Conservation (phyloP, 1,140 invertebrate genomes). For the Aphidius ervi region DNA sequence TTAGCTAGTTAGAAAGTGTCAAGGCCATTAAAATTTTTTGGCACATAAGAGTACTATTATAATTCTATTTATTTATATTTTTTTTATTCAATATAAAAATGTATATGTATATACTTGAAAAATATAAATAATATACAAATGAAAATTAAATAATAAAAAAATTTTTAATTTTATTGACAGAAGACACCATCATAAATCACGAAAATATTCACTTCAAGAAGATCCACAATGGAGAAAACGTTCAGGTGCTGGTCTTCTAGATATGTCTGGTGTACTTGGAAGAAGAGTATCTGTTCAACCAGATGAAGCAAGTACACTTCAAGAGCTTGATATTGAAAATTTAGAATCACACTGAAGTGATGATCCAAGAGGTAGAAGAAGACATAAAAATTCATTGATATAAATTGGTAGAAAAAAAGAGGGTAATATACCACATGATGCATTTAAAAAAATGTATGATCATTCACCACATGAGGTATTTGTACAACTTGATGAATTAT, state of each 20-base stretch:
- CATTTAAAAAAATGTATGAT: slow-evolving; percentile 75
- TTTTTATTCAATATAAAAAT: too few species aligned
- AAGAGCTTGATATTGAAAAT: slow-evolving; percentile 74
- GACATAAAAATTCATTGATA: slow-evolving; percentile 66
- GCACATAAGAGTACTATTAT: too few species aligned
- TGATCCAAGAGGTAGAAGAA: slow-evolving; percentile 72
- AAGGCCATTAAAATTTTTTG: too few species aligned
- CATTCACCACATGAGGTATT: slow-evolving; percentile 87
- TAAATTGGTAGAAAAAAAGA: slow-evolving; percentile 65
- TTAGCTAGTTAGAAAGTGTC: too few species aligned
- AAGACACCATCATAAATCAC: slow-evolving; percentile 55
- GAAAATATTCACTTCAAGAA: slow-evolving; percentile 73
- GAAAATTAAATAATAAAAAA: neutral
- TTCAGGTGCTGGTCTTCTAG: slow-evolving; percentile 49
- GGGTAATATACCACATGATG: slow-evolving; percentile 56
- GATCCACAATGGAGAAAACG: slow-evolving; percentile 60
- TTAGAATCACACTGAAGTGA: slow-evolving; percentile 81
- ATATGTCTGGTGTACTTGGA: slow-evolving; percentile 42
- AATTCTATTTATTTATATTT: too few species aligned
- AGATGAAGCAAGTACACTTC: slow-evolving; percentile 69
- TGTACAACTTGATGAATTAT: slow-evolving; percentile 87
- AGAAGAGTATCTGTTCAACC: slow-evolving; percentile 63
- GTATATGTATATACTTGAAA: neutral
- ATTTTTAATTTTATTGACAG: slow-evolving; percentile 15
- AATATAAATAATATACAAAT: too few species aligned